Evolutionary conservation across 2,113 vertebrate genomes (phyloP).

Genomic region (Grammomys dolichurus): DNA sequence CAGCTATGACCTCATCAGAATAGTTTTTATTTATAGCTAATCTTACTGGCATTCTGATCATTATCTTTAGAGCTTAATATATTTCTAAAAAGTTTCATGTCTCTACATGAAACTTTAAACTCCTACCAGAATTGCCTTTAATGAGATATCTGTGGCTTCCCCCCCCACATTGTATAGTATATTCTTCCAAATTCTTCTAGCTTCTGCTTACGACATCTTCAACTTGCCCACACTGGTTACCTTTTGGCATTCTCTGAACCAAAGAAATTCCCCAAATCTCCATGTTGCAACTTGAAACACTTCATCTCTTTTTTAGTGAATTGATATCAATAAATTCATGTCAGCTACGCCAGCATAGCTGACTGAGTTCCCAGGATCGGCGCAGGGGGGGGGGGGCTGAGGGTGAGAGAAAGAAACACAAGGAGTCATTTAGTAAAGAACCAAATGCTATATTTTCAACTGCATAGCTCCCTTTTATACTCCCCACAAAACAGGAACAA

Average conservation of each 20-base stretch:
- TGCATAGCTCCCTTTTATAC: too few relatives aligned
- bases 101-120: not conserved
- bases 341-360: too few relatives aligned
- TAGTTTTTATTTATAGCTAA: not conserved
- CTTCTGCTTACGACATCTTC: not conserved
- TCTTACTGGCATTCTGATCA: not conserved
- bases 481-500: too few relatives aligned
- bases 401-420: too few relatives aligned
- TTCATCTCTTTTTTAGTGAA: not conserved
- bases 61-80: not conserved
- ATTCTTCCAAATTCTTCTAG: not conserved
- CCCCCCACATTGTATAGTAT: too few relatives aligned
- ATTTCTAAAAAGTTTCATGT: not conserved
- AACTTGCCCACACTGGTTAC: not conserved
- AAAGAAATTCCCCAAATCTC: not conserved
- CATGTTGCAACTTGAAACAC: not conserved
- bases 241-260: not conserved
- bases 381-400: too few relatives aligned
- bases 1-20: not conserved
- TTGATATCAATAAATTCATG: not conserved
- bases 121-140: not conserved
- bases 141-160: not conserved
- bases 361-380: too few relatives aligned
- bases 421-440: too few relatives aligned
- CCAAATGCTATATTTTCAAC: too few relatives aligned